phyloP scores from a whole-genome alignment of 2,113 vertebrate genomes.

The Cervus canadensis region DNA sequence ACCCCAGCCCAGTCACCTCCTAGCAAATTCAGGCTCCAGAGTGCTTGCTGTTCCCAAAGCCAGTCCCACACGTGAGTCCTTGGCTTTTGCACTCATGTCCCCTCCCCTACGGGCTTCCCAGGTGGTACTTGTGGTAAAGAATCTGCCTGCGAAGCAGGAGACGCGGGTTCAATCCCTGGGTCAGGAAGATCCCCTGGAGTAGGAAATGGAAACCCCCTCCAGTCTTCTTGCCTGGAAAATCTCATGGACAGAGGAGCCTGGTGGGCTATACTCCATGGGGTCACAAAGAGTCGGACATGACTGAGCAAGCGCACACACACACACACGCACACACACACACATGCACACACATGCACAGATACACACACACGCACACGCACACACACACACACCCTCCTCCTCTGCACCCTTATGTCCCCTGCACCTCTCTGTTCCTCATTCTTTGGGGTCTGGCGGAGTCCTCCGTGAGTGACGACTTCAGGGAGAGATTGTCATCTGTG shows the following conservation, averaged over 20 bases:
- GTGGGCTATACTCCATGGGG: neutral
- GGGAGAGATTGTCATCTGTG: neutral
- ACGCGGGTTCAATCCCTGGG: neutral
- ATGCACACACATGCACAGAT: neutral
- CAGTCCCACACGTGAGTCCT: neutral
- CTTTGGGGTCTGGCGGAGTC: neutral
- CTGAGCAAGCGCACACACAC: fast-evolving
- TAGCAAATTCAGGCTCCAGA: neutral
- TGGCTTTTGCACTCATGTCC: neutral
- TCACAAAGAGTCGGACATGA: neutral
- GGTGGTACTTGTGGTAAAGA: neutral
- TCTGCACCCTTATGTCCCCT: neutral
- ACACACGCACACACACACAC: neutral
- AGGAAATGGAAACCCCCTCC: neutral
- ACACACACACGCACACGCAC: neutral
- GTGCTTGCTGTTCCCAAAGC: neutral
- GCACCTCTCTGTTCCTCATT: neutral
- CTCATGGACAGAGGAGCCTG: neutral
- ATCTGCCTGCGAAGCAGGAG: neutral
- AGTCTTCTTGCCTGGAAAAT: neutral
- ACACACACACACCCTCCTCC: neutral
- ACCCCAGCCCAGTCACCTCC: neutral
- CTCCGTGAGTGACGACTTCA: neutral
- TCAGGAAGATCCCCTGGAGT: neutral
- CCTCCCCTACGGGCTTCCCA: neutral